phyloP scores from a whole-genome alignment of 2,797 vertebrate genomes.

The Danio jaintianensis region DNA sequence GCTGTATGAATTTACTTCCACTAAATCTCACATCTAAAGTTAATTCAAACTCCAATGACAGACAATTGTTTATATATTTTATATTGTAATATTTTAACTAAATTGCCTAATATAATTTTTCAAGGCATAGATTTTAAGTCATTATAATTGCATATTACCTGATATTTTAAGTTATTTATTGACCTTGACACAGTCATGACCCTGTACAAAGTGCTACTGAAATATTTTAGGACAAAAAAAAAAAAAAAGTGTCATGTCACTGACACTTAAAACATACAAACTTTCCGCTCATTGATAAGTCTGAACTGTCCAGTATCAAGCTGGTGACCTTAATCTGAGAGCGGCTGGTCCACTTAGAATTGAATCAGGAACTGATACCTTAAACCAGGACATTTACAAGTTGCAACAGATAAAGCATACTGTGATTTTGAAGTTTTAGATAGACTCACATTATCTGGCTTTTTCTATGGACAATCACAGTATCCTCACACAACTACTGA shows the following conservation, averaged over 20 bases:
- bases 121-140: neutral
- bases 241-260: neutral
- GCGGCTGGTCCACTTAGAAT: conserved; percentile 5
- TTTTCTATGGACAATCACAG: conserved; percentile 23
- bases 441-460: neutral
- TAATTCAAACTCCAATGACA: neutral
- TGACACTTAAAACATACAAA: neutral
- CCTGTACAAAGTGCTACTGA: neutral
- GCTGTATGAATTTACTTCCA: neutral
- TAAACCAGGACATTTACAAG: conserved; percentile 9
- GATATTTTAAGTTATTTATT: neutral
- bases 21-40: neutral
- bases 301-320: neutral
- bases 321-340: conserved; percentile 26
- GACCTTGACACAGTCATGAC: neutral
- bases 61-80: too few species aligned
- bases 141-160: neutral
- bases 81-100: too few species aligned
- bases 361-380: conserved; percentile 11
- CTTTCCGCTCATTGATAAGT: conserved; percentile 13
- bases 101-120: too few species aligned
- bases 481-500: conserved; percentile 32
- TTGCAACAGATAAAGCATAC: conserved; percentile 24
- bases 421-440: conserved; percentile 25
- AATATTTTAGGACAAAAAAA: neutral